phyloP scores from a whole-genome alignment of 1,140 invertebrate species.

The Drosophila rufa region DNA sequence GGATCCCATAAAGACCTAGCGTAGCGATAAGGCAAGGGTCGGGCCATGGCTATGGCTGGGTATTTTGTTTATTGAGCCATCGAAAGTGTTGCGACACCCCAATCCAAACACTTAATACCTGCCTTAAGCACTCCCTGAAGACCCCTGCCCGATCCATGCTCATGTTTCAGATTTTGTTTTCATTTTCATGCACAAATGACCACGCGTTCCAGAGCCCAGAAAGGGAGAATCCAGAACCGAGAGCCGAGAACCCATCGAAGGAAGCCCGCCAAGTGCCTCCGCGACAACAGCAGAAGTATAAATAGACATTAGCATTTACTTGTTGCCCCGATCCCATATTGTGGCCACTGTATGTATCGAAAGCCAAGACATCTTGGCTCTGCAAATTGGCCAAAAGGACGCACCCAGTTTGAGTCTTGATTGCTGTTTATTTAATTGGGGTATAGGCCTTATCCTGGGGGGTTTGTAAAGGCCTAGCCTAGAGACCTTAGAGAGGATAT shows the following conservation, averaged over 20 bases:
- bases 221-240: conserved; percentile 11
- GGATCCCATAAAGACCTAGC: conserved; percentile 45
- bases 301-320: conserved; percentile 55
- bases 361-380: conserved; percentile 32
- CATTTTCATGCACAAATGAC: conserved; percentile 62
- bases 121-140: conserved; percentile 11
- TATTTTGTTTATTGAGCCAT: conserved; percentile 48
- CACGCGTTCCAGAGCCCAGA: conserved; percentile 22
- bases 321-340: conserved; percentile 46
- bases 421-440: neutral
- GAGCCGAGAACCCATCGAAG: conserved; percentile 19
- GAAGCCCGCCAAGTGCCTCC: conserved; percentile 45
- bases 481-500: neutral
- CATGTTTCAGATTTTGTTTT: conserved; percentile 60
- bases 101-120: conserved; percentile 27
- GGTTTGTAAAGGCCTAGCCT: neutral
- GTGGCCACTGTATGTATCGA: conserved; percentile 33
- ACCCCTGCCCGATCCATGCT: conserved; percentile 6
- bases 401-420: conserved; percentile 25
- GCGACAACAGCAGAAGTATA: conserved; percentile 36
- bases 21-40: conserved; percentile 41
- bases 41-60: conserved; percentile 1
- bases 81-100: conserved; percentile 46
- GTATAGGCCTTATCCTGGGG: neutral
- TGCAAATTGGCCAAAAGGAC: conserved; percentile 48